Evolutionary conservation across 2,113 vertebrate species (phyloP).

Genomic region (Sylvia atricapilla): DNA sequence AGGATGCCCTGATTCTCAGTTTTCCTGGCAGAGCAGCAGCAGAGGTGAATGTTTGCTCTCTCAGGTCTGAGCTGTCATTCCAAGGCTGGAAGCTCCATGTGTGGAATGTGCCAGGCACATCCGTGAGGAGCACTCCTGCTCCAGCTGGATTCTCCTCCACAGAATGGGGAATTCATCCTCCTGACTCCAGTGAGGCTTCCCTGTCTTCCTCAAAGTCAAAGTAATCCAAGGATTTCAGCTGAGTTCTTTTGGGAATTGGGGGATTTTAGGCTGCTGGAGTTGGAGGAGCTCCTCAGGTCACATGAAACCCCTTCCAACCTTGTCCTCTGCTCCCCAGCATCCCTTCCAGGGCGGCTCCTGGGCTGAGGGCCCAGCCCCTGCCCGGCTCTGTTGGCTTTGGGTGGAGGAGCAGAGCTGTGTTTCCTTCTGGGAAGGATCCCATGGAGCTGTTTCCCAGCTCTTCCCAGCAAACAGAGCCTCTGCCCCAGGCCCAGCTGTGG

Average conservation of each 20-base stretch:
- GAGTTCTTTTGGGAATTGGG: not conserved
- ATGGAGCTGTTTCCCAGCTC: too few species aligned
- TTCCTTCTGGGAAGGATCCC: not conserved
- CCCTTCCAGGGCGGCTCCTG: not conserved
- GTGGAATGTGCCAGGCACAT: not conserved
- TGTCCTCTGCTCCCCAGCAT: not conserved
- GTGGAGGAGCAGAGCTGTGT: not conserved
- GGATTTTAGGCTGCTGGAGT: not conserved
- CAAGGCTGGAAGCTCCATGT: not conserved
- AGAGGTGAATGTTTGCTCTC: not conserved
- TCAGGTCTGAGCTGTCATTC: not conserved
- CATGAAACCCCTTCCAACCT: accelerated
- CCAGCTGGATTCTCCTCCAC: not conserved
- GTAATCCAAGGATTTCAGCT: not conserved
- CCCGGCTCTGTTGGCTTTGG: not conserved
- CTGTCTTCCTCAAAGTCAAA: not conserved
- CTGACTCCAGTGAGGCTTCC: not conserved
- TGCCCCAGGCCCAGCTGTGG: accelerated
- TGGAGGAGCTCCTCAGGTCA: not conserved
- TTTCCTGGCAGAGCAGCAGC: not conserved
- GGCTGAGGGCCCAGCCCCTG: not conserved
- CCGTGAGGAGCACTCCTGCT: not conserved
- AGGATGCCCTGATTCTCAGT: accelerated
- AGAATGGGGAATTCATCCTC: not conserved
- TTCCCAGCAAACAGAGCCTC: not conserved